Base-by-base conservation (phyloP, 2,888 invertebrate genomes). In the Clitarchus hookeri region DNA sequence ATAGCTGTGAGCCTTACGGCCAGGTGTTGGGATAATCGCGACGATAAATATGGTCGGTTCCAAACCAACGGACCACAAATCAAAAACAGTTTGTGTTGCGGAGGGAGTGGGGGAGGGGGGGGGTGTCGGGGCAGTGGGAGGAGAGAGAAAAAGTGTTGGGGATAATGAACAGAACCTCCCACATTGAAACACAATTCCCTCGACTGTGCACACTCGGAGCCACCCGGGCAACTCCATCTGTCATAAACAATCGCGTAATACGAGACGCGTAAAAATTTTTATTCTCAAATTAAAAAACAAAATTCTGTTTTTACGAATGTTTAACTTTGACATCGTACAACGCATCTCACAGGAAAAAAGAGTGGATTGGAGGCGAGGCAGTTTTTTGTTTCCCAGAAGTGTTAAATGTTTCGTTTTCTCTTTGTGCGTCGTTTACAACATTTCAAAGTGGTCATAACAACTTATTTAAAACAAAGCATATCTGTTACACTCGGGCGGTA, bases 81-180 rank as follows among this genome's bases (percentile, higher is more conserved):
- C 65, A 65, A 65, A 65, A 65, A 65, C n/a, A 3, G 65, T 65
- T 36, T 36, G 36, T 3, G 36, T 3, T 3, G 4, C 2, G 65
- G 16, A 12, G 65, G 65, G 1, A n/a, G 16, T 12, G 65, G n/a
- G 16, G 65, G 65, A 23, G 65, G 48, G 48, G 16, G 48, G 48
- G 48, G 48, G 48, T 48, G n/a, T n/a, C n/a, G 65, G 65, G 65
- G 48, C 1, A 48, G 48, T 11, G 48, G 48, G 48, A 13, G 48
- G 48, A 48, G 48, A 48, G 16, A 48, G 48, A 48, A 36, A 53
- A 53, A 65, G 65, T 65, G 65, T 65, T 65, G 19, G 65, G 65
- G 65, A 65, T 65, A 65, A 65, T 65, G 65, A 65, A 65, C 65
- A 65, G 65, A 16, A 65, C 65, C 65, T 65, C 65, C 65, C 65